These are phyloP conservation scores for Xanthostigma xanthostigma DNA, from an alignment of 2,888 invertebrate genomes.

Conservation along the genomic window DNA sequence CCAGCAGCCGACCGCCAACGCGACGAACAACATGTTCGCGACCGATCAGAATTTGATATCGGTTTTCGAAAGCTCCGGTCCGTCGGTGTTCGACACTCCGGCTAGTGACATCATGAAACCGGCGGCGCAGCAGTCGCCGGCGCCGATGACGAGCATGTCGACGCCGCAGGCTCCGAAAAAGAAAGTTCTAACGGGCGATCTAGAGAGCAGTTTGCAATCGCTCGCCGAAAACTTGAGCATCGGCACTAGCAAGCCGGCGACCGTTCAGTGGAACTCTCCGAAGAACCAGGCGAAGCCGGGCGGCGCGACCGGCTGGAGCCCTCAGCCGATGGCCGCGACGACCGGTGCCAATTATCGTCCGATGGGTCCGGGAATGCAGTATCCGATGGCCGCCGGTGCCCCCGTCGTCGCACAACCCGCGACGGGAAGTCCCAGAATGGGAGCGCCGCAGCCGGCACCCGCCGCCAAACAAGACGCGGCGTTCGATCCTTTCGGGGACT, in stretches of 20 bases:
- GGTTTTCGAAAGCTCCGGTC: conserved; percentile 32
- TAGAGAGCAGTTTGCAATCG: conserved; percentile 86
- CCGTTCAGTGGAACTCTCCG: conserved; percentile 73
- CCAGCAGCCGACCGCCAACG: not conserved
- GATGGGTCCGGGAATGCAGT: conserved; percentile 37
- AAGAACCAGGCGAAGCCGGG: conserved; percentile 59
- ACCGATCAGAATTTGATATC: conserved; percentile 31
- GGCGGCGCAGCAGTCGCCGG: conserved; percentile 22
- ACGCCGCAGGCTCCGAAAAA: conserved; percentile 23
- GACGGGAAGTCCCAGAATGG: conserved; percentile 23
- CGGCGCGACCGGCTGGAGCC: conserved; percentile 67
- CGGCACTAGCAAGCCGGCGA: conserved; percentile 48
- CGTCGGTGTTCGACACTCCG: conserved; percentile 37
- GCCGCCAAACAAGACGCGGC: conserved; percentile 19
- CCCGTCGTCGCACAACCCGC: conserved; percentile 10
- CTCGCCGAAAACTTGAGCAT: conserved; percentile 86
- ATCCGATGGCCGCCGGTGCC: conserved; percentile 9
- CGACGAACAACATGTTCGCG: conserved; percentile 12
- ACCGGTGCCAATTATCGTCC: conserved; percentile 73
- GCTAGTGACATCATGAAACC: conserved; percentile 47
- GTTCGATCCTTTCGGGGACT: conserved; percentile 30
- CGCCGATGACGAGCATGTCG: conserved; percentile 19
- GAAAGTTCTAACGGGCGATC: conserved; percentile 73
- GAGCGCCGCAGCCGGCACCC: conserved; percentile 14
- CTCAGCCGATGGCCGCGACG: conserved; percentile 76